Base-by-base conservation (phyloP, 2,113 vertebrate species). In the Cyprinodon variegatus region DNA sequence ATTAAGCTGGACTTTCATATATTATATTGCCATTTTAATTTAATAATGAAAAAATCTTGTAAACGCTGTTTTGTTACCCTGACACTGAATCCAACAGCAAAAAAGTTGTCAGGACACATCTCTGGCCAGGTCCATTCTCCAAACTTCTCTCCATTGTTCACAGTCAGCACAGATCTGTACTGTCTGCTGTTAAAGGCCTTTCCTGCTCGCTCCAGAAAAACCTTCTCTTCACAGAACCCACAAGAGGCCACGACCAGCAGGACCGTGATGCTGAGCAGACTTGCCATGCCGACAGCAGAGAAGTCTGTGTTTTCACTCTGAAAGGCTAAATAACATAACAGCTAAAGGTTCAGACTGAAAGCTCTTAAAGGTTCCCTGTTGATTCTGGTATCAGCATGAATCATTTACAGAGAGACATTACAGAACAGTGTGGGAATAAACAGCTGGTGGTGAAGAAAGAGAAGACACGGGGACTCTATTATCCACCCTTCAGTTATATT, bases 101-200 rank as follows among this genome's bases (percentile, higher is more conserved):
- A 94, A 83, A 91, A 93, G 0, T 57, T 29, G 1, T 92, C 87
- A 0, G 91, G 91, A 61, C 92, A 95, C 88, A 91, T 93, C 86
- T 94, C 94, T 0, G 83, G 69, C 88, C 94, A 93, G 0, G 1
- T 93, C 86, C 90, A 94, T 53, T 17, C 67, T 15, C 91, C 91
- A 78, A 94, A 93, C 68, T 11, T 3, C 78, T 90, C 94, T 73
- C 89, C 93, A 3, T 94, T 93, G 50, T 7, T 60, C 41, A 90
- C 59, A 0, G 37, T 70, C 1, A 88, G 38, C 61, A 89, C 20
- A 15, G 86, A 91, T 11, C 46, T 41, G 78, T 76, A 82, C 36
- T 74, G 13, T 36, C 93, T 86, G 76, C 4, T 70, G 63, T 45
- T 81, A 48, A 89, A 95, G 50, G 77, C 70, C 7, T 2, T 45